Evolutionary conservation across 2,888 invertebrate genomes (phyloP), one percentile per base, ranked within the genome.

Genomic region (Caenorhabditis sp.): DNA sequence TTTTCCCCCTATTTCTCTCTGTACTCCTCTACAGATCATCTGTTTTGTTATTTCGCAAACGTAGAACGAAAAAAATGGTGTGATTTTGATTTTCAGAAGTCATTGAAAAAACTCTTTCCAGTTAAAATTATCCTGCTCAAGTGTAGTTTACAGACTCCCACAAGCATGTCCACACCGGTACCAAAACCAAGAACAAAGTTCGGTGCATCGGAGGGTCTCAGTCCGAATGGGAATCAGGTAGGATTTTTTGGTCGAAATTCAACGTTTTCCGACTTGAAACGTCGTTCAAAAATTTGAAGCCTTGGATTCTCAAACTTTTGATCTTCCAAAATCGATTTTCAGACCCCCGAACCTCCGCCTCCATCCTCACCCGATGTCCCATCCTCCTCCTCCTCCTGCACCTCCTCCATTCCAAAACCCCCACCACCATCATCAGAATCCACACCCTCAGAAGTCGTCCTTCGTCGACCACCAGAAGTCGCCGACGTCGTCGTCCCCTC

Each of bases 131-230:
- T n/a, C n/a, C n/a, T n/a, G n/a, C n/a, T n/a, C n/a, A n/a, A n/a
- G n/a, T n/a, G n/a, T n/a, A 19, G 2, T 56, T 58, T 70, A 4
- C 31, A 31, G 31, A 31, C 31, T 6, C n/a, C n/a, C n/a, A n/a
- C 31, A 44, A 44, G 1, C 0, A 75, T 75, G 81, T 35, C 56
- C 14, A 64, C 82, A 8, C 82, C 82, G 28, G 74, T 82, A 44
- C 82, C 82, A 28, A 82, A 82, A 64, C 82, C 82, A 6, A 14
- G 82, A 12, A 82, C 82, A 8, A 82, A 82, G 58, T 79, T 82
- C 38, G 69, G 24, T 16, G 8, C 22, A 1, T 5, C 19, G 5
- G 72, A 66, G 14, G 38, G 44, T n/a, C 24, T 31, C 1, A 68
- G 22, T 38, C 31, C 59, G 0, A 68, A 68, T 49, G 59, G 49